These are phyloP conservation scores for Trissolcus brochymenae DNA, from an alignment of 2,888 invertebrate genomes.

Conservation along the genomic window DNA sequence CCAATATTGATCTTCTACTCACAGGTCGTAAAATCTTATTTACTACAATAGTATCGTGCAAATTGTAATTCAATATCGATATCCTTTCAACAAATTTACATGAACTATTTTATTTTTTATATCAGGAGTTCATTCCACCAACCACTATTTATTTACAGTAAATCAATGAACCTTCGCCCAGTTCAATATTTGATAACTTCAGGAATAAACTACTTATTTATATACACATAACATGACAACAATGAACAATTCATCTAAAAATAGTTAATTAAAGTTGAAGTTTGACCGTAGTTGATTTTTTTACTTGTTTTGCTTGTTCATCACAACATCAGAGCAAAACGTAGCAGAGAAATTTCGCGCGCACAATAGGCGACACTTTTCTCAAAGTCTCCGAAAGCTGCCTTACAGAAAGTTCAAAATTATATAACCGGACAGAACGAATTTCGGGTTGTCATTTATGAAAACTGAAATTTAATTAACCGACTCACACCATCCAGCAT, in stretches of 20 bases:
- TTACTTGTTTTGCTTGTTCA: no score
- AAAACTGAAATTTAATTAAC: conserved; percentile 62
- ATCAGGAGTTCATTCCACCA: no score
- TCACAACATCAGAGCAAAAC: no score
- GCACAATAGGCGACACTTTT: not conserved
- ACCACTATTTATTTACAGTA: no score
- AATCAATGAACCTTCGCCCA: no score
- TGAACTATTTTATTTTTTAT: not conserved
- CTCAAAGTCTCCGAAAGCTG: conserved; percentile 22
- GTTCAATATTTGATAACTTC: no score
- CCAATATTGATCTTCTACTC: not conserved
- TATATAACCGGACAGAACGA: conserved; percentile 22
- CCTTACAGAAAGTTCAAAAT: conserved; percentile 34
- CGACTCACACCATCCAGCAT: conserved; percentile 20
- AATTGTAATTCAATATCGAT: not conserved
- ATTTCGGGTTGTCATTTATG: conserved; percentile 45
- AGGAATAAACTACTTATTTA: no score
- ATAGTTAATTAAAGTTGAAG: no score
- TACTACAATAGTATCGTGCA: not conserved
- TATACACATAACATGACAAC: no score
- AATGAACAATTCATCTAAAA: no score
- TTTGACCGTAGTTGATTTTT: no score
- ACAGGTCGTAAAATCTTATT: not conserved
- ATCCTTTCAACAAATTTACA: not conserved
- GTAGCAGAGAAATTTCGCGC: no score